Evolutionary conservation across 1,140 invertebrate species (phyloP).

Genomic region (Pseudachorutes palmiensis): DNA sequence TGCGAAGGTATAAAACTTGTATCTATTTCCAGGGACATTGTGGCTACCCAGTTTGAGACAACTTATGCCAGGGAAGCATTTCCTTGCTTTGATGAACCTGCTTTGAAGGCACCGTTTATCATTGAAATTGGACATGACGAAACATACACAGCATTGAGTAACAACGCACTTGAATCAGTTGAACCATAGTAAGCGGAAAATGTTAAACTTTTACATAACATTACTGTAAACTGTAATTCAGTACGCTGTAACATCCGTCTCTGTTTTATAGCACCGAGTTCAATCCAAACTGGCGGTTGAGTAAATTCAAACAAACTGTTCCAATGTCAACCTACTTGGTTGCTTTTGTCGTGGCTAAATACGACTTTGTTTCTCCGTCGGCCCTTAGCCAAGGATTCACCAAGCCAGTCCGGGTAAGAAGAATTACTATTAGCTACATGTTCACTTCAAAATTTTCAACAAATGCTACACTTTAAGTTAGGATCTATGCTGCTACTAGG

Average conservation of each 20-base stretch:
- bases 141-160: conserved; percentile 43
- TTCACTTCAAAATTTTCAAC: too few species aligned
- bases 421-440: too few species aligned
- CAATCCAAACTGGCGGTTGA: conserved; percentile 49
- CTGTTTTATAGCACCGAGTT: conserved; percentile 51
- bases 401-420: too few species aligned
- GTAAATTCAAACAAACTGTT: conserved; percentile 70
- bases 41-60: conserved; percentile 87
- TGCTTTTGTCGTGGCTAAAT: conserved; percentile 86
- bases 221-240: conserved; percentile 12
- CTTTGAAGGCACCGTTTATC: conserved; percentile 83
- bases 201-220: conserved; percentile 77
- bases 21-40: too few species aligned
- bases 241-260: neutral
- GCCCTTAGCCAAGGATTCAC: too few species aligned
- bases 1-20: too few species aligned
- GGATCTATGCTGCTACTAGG: too few species aligned
- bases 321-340: conserved; percentile 96
- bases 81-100: conserved; percentile 96
- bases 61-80: conserved; percentile 91
- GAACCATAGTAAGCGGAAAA: conserved; percentile 71
- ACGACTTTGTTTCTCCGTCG: conserved; percentile 85
- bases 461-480: too few species aligned
- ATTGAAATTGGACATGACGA: conserved; percentile 59
- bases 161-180: conserved; percentile 64